Base-by-base conservation (phyloP, 1,140 invertebrate genomes). In the Armadillidium nasatum region DNA sequence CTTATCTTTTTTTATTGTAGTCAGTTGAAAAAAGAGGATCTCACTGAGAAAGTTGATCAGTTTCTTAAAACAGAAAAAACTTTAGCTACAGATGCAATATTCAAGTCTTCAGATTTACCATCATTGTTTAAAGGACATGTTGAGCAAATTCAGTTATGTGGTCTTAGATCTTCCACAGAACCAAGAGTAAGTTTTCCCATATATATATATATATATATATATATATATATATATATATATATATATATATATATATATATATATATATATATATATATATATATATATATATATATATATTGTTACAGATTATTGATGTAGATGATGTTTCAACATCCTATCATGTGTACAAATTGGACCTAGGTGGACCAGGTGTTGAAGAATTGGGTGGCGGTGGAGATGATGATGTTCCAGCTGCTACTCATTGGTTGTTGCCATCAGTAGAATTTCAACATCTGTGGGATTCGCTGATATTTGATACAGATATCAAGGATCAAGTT, bases 391-490 rank as follows among this genome's bases (percentile, higher is more conserved):
- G 73, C 22, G 60, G 46, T 44, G 71, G 43, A 72, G 73, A 68
- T 11, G 73, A 75, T 10, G 15, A 74, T 10, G 22, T 75, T 10
- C 73, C 73, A 44, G 60, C 73, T 13, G 73, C 73, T 19, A 75
- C 73, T n/a, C 73, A 75, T 9, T 75, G 73, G 73, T 54, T 75
- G 7, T 54, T 75, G 66, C 73, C 73, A 13, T 75, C 73, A 1
- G 19, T n/a, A 10, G 73, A 75, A 21, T 75, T 75, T 67, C 73
- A 75, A 1, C 43, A 68, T n/a, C 6, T 75, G 1, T 75, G 73
- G 73, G 73, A 75, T 67, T 60, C 19, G 19, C 66, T 75, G 23
- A 75, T 75, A 22, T 75, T 44, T 44, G 73, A 75, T 67, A 68
- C 73, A 15, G 60, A 75, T 33, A 67, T 75, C 7, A 75, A 75